A percentile compares a stretch with the other conserved stretches of the same genome.
phyloP scores from a whole-genome alignment of 2,797 vertebrate genomes.

The Galagoides demidoff region DNA sequence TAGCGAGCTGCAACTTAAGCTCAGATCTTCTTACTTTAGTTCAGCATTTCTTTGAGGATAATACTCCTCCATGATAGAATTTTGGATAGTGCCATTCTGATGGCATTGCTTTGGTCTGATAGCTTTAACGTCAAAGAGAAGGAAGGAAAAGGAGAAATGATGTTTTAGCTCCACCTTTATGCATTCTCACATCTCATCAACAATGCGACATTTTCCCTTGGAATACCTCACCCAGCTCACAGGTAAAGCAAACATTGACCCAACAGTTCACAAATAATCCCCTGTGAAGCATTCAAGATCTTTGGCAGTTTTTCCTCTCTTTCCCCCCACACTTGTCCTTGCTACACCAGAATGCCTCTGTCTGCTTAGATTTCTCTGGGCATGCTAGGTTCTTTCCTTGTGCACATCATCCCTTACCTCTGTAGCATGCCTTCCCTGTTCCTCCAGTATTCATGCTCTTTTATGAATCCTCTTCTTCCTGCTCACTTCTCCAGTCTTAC shows the following conservation, averaged over 20 bases:
- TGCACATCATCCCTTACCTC: background rate
- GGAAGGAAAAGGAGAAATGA: background rate
- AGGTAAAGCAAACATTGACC: background rate
- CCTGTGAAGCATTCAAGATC: background rate
- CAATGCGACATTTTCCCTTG: background rate
- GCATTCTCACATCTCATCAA: background rate
- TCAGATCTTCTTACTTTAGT: background rate
- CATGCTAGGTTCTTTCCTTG: background rate
- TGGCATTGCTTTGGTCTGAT: background rate
- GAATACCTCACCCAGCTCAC: background rate
- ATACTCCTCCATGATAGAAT: background rate
- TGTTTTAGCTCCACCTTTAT: background rate
- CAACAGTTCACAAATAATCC: background rate
- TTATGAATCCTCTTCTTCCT: background rate
- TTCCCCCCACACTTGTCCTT: background rate
- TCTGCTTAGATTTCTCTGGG: background rate
- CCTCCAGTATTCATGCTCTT: background rate
- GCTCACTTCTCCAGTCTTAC: background rate
- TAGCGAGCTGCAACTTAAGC: background rate
- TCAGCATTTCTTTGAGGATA: background rate
- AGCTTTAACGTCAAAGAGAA: slow-evolving; percentile 3
- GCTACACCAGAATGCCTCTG: background rate
- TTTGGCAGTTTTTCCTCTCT: background rate
- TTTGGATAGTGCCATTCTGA: background rate
- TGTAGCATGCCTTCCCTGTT: background rate